phyloP scores from a whole-genome alignment of 1,140 invertebrate species.

The Drosophila pachea region DNA sequence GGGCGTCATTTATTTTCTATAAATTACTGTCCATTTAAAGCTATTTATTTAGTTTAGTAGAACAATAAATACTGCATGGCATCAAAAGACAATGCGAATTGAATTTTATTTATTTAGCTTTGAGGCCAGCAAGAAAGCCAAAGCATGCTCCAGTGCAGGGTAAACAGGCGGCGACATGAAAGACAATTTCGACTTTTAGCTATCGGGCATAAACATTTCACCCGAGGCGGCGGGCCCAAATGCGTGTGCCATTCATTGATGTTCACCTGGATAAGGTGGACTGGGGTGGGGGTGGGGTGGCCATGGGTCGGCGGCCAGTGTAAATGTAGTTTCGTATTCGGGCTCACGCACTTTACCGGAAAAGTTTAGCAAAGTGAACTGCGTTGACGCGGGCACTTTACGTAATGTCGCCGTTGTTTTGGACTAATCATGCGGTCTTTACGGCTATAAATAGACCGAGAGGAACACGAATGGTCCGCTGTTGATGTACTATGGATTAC shows the following conservation, averaged over 20 bases:
- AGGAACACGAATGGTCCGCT: neutral
- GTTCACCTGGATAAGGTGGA: slow-evolving; percentile 2
- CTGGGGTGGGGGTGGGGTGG: neutral
- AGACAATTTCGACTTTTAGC: slow-evolving; percentile 2
- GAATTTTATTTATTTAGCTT: neutral
- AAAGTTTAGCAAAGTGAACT: slow-evolving; percentile 39
- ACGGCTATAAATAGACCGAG: slow-evolving; percentile 30
- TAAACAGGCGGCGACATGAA: slow-evolving; percentile 14
- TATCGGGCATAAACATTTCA: slow-evolving; percentile 19
- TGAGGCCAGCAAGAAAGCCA: neutral
- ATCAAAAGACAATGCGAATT: neutral
- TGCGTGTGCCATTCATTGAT: slow-evolving; percentile 38
- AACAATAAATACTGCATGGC: neutral
- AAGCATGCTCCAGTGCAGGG: neutral
- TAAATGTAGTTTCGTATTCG: slow-evolving; percentile 46
- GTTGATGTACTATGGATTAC: neutral
- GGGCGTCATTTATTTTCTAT: too few species aligned
- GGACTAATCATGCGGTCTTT: slow-evolving; percentile 48
- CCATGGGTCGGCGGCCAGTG: slow-evolving; percentile 41
- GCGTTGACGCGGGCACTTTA: slow-evolving; percentile 23
- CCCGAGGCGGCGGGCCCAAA: neutral
- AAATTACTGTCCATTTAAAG: too few species aligned
- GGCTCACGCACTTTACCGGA: slow-evolving; percentile 50
- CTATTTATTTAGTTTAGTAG: too few species aligned
- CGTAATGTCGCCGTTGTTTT: slow-evolving; percentile 46